A percentile compares a stretch with the other conserved stretches of the same genome.
Evolutionary conservation across 1,140 invertebrate genomes (phyloP).

Genomic region (Atta colombica): DNA sequence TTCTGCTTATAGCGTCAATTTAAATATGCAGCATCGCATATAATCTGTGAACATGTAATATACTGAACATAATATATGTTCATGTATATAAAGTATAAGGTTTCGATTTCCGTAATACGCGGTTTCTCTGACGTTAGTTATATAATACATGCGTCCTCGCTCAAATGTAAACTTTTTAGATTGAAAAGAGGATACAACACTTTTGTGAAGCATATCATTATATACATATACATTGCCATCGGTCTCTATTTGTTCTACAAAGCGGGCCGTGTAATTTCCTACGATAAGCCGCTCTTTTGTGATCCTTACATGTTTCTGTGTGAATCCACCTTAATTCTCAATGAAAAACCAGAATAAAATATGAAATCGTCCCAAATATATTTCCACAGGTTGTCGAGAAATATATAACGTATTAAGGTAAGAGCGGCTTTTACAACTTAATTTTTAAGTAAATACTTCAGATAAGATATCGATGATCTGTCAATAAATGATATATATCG

Average conservation of each 20-base stretch:
- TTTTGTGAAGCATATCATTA: slow-evolving; percentile 27
- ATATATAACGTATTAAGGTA: neutral
- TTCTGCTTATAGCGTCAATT: neutral
- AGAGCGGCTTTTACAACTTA: neutral
- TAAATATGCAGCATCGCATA: slow-evolving; percentile 13
- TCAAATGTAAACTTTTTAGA: slow-evolving; percentile 33
- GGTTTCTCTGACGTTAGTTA: slow-evolving; percentile 30
- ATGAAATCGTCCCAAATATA: neutral
- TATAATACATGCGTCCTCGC: slow-evolving; percentile 22
- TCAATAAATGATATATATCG: neutral
- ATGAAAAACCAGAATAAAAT: neutral
- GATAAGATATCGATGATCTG: slow-evolving; percentile 1
- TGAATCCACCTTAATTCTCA: neutral
- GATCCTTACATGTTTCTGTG: neutral
- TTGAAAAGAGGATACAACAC: slow-evolving; percentile 11
- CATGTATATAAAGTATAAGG: neutral
- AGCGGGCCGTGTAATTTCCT: slow-evolving; percentile 5
- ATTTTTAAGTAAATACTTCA: neutral
- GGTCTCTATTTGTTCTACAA: slow-evolving; percentile 29
- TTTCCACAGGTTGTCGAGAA: neutral
- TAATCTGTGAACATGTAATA: neutral
- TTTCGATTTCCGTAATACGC: slow-evolving; percentile 17
- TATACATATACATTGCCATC: slow-evolving; percentile 12
- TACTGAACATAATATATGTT: slow-evolving; percentile 1
- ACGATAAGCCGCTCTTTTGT: slow-evolving; percentile 20